Base-by-base conservation (phyloP, 2,888 invertebrate genomes). In the Timandra comae region DNA sequence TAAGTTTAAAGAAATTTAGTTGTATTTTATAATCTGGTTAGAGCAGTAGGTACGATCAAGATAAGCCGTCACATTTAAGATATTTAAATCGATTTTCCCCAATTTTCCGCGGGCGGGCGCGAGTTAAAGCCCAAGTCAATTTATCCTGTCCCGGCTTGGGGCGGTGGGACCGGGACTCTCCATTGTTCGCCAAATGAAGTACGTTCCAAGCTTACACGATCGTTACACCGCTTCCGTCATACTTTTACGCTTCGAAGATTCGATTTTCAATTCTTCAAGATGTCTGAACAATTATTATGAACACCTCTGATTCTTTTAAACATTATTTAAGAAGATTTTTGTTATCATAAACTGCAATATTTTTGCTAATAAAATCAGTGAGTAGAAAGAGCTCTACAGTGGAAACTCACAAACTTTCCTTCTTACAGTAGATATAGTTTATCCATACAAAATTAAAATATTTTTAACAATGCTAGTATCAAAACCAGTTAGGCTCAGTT, bases 31-130 rank as follows among this genome's bases (percentile, higher is more conserved):
- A 16, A 16, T 16, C 16, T 16, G 16, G 16, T 16, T 16, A 16
- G 6, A 6, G 16, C 16, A 5, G 16, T 39, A 31, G 56, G 56
- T 57, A 38, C 62, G 65, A 80, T 80, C 76, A 45, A 73, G 82
- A 84, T 82, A 80, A 80, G 74, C 67, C 64, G 61, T 78, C 78
- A 80, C 81, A 81, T 82, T 82, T 64, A 71, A 80, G 81, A 81
- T 80, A 81, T 84, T 82, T 82, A 85, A 85, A 85, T 85, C 81
- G 84, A 85, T 84, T 85, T 82, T 71, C 74, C 73, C 77, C 81
- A 80, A 81, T 85, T 85, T 84, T 79, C 80, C 80, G 74, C 74
- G 75, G 66, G 74, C 68, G 73, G 69, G 77, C 72, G 72, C 79
- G 62, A 70, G 69, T 71, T 64, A 69, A 73, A 67, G 66, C 76